Evolutionary conservation across 2,797 vertebrate genomes (phyloP).

Genomic region (Eidolon dupreanum): DNA sequence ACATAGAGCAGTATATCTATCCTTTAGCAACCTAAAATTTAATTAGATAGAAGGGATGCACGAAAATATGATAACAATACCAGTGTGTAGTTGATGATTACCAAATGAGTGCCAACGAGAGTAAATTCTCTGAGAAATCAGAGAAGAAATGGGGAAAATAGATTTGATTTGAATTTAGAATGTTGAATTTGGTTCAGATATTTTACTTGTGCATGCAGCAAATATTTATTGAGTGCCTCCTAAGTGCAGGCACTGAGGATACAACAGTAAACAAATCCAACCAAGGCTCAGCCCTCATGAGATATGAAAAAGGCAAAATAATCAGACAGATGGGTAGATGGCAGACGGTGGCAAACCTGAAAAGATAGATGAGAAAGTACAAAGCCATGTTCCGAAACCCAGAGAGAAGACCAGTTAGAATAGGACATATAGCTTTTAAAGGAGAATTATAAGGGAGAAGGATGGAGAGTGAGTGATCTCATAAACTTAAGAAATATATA

Average conservation of each 20-base stretch:
- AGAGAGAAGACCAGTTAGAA: not conserved
- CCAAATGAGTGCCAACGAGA: not conserved
- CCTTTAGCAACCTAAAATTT: not conserved
- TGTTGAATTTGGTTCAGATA: not conserved
- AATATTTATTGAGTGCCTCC: not conserved
- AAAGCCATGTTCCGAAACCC: not conserved
- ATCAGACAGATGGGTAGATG: not conserved
- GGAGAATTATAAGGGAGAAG: not conserved
- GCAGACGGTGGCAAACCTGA: not conserved
- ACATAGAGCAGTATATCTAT: not conserved
- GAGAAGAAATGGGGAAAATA: not conserved
- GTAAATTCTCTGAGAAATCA: not conserved
- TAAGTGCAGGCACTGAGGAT: not conserved
- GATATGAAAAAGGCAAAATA: not conserved
- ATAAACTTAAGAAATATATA: not conserved
- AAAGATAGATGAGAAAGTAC: not conserved
- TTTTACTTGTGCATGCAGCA: not conserved
- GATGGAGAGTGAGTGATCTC: not conserved
- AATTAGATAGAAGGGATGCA: not conserved
- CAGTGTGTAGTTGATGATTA: not conserved
- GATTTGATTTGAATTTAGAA: not conserved
- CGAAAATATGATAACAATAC: not conserved
- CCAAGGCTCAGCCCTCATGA: not conserved
- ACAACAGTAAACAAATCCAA: not conserved
- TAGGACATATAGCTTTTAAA: not conserved